Conservation (phyloP, 2,113 vertebrate genomes). For the Brachirus orientalis region DNA sequence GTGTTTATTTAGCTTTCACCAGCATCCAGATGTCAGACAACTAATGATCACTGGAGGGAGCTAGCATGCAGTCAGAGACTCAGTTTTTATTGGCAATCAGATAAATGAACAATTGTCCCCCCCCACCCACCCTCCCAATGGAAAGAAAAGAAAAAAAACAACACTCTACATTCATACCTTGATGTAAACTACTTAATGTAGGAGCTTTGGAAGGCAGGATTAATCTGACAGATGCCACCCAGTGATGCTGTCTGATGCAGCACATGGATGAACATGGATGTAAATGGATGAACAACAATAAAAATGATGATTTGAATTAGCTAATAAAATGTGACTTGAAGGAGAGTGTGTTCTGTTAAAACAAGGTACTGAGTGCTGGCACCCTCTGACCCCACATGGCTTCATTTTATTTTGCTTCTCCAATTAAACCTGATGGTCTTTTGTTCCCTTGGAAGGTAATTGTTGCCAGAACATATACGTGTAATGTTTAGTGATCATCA, state of each 20-base stretch:
- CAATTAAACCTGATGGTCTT: slow-evolving; percentile 38
- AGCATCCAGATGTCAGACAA: slow-evolving; percentile 42
- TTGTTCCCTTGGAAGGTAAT: slow-evolving; percentile 9
- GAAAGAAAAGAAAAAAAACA: not conserved
- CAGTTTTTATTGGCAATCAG: slow-evolving; percentile 32
- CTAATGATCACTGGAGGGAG: slow-evolving; percentile 73
- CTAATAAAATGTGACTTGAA: slow-evolving; percentile 18
- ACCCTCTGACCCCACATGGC: slow-evolving; percentile 1
- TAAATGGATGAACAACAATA: slow-evolving; percentile 3
- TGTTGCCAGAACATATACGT: slow-evolving; percentile 18
- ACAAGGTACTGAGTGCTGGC: not conserved
- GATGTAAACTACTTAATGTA: slow-evolving; percentile 20
- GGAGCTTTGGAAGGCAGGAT: not conserved
- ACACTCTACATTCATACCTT: not conserved
- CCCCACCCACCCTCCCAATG: not conserved
- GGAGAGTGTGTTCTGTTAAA: not conserved
- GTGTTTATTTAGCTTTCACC: not conserved
- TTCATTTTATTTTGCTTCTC: slow-evolving; percentile 18
- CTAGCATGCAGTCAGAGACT: slow-evolving; percentile 62
- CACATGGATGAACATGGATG: slow-evolving; percentile 1
- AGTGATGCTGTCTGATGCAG: slow-evolving; percentile 14
- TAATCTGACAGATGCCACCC: slow-evolving; percentile 17
- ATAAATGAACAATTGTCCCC: slow-evolving; percentile 24
- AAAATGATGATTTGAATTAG: slow-evolving; percentile 30
- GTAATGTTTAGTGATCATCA: slow-evolving; percentile 29